phyloP scores from a whole-genome alignment of 1,140 invertebrate species.

The Elysia chlorotica region DNA sequence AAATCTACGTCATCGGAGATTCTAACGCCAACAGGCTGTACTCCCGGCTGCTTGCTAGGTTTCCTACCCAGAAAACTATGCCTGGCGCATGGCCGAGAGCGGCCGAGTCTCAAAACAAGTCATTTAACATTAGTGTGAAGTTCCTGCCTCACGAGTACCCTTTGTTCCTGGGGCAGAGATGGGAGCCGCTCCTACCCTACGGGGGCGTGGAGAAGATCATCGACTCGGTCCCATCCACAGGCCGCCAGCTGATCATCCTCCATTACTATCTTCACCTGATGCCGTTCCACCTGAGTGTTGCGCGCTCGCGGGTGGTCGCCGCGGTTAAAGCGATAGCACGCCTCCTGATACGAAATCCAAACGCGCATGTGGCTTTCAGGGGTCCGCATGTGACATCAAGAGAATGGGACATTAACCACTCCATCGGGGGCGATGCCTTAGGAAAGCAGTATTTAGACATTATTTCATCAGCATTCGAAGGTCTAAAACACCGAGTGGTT shows the following conservation, averaged over 20 bases:
- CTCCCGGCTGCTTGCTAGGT: not conserved
- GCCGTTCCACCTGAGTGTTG: not conserved
- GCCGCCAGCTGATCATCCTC: not conserved
- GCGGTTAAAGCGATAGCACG: not conserved
- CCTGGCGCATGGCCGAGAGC: not conserved
- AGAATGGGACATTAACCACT: not conserved
- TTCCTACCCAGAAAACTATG: too few relatives aligned
- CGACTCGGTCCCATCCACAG: not conserved
- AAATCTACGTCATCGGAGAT: slow-evolving; percentile 2
- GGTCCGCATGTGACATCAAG: not conserved
- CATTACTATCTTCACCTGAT: slow-evolving; percentile 6
- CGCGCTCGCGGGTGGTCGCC: not conserved
- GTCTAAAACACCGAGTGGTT: not conserved
- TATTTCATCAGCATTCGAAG: not conserved
- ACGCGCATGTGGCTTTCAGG: not conserved
- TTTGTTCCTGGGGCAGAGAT: not conserved
- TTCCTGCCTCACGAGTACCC: not conserved
- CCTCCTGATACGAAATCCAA: not conserved
- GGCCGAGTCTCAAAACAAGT: not conserved
- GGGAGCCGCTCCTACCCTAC: not conserved
- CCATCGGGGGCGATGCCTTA: not conserved
- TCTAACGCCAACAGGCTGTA: not conserved
- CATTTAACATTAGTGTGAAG: not conserved
- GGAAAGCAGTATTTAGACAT: not conserved
- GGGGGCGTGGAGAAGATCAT: not conserved